Base-by-base conservation (phyloP, 2,888 invertebrate species). In the Melieria crassipennis region DNA sequence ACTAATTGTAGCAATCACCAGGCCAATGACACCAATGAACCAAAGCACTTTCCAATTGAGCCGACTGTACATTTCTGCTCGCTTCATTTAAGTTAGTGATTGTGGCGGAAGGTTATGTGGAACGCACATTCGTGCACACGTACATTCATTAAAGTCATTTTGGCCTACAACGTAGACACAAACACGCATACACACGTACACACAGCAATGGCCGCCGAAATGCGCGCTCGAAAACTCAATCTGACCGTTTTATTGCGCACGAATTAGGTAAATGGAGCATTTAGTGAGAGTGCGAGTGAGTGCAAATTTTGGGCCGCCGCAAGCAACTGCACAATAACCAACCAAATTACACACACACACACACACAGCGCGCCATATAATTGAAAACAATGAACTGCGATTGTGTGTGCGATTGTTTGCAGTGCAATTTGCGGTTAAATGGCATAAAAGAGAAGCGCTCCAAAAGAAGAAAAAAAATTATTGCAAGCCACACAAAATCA, bases 181-280 rank as follows among this genome's bases (percentile, higher is more conserved):
- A 10, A 56, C 63, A 10, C 7, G 30, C 47, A n/a, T 55, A 69
- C 47, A 57, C 9, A 13, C 42, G n/a, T 16, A 52, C 30, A 65
- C 16, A 45, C 7, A n/a, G 57, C 56, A 63, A 47, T 58, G 9
- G n/a, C 46, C 13, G 42, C n/a, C 56, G 13, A 48, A 66, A 57
- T 48, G 57, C 46, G 57, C 66, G 46, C 11, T 57, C 64, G 11
- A 64, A 70, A 57, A 57, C 56, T 63, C 68, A 58, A 65, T 65
- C 52, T 43, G 58, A 13, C 5, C 56, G 45, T 65, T 70, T 65
- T 70, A 65, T 65, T 65, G 70, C 70, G 47, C 45, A 47, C 57
- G 58, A 70, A 65, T 70, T 65, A 65, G 70, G 70, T 70, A 65
- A 70, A 70, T 70, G 70, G 70, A 70, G 70, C 70, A 61, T 61